Base-by-base conservation (phyloP, 35 echinoderm and acorn worm species). In the Eucidaris tribuloides region DNA sequence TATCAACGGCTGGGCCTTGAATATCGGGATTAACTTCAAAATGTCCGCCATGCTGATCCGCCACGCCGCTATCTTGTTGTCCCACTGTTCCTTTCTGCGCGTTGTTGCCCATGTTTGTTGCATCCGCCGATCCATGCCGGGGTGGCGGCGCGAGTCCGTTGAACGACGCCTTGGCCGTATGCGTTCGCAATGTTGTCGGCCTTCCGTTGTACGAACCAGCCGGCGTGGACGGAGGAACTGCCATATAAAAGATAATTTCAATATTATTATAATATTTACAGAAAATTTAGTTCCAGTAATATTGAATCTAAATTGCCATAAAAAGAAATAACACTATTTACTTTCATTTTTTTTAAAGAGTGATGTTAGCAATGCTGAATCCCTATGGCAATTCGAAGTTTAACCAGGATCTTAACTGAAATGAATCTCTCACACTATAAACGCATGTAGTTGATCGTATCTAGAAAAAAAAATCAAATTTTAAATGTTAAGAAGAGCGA, bases 1-100 rank as follows among this genome's bases (percentile, higher is more conserved):
- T 27, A 25, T 74, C 68, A n/a, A 74, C 68, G 7, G 68, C 68
- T 1, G 68, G 68, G 5, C 68, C 68, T 40, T 74, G 38, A 40
- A 42, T 42, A 25, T 74, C 68, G 37, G 68, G 68, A 44, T 74
- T 74, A n/a, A 74, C 68, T 20, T 74, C 68, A 7, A 74, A 74
- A 40, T 74, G 44, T 13, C 68, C 68, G 7, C 68, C 68, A n/a
- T 74, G 35, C 38, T 74, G 68, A 44, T 74, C 35, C 18, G 44
- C 44, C n/a, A 41, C 28, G 4, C 29, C 68, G 6, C 37, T 40
- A 44, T 74, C 68, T 0, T 44, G 68, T 14, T 74, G 38, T 25
- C 41, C 68, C 24, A 40, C 29, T 22, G 29, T 22, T 33, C 68
- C 68, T 40, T 74, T 74, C 18, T 22, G 25, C 0, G 14, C 68